Evolutionary conservation across 1,140 invertebrate genomes (phyloP).

Genomic region (Glossosoma conforme): DNA sequence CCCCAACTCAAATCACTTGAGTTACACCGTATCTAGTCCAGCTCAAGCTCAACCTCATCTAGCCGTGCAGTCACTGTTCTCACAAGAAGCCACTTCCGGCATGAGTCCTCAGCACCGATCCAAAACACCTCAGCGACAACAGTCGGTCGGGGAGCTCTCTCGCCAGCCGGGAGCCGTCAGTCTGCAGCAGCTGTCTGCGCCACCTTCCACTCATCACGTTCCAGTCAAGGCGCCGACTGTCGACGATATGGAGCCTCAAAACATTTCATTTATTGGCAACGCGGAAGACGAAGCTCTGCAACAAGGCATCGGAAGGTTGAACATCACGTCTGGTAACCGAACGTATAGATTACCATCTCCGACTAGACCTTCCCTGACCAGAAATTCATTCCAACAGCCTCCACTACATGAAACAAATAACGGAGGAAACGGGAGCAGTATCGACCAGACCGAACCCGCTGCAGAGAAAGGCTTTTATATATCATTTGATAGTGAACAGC

Average conservation of each 20-base stretch:
- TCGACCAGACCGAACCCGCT: conserved; percentile 49
- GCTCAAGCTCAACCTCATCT: conserved; percentile 21
- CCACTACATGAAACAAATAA: conserved; percentile 34
- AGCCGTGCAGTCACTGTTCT: conserved; percentile 28
- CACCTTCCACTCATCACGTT: conserved; percentile 46
- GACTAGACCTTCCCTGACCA: conserved; percentile 64
- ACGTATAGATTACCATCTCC: conserved; percentile 84
- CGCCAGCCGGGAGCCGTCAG: conserved; percentile 36
- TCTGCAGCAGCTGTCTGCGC: conserved; percentile 38
- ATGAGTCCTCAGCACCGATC: conserved; percentile 37
- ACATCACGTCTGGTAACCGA: conserved; percentile 80
- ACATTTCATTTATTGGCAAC: conserved; percentile 85
- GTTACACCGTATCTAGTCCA: conserved; percentile 44
- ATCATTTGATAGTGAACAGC: conserved; percentile 82
- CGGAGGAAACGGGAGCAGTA: conserved; percentile 36
- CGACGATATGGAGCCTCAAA: conserved; percentile 86
- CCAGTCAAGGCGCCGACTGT: conserved; percentile 60
- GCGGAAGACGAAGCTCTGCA: conserved; percentile 53
- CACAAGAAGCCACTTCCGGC: conserved; percentile 33
- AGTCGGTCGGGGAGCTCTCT: conserved; percentile 36
- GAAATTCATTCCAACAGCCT: conserved; percentile 66
- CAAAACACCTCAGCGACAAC: conserved; percentile 40
- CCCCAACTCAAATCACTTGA: conserved; percentile 39
- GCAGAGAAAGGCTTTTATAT: conserved; percentile 92
- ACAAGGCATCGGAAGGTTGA: conserved; percentile 63